Evolutionary conservation across 2,113 vertebrate species (phyloP).

Genomic region (Buteo buteo): DNA sequence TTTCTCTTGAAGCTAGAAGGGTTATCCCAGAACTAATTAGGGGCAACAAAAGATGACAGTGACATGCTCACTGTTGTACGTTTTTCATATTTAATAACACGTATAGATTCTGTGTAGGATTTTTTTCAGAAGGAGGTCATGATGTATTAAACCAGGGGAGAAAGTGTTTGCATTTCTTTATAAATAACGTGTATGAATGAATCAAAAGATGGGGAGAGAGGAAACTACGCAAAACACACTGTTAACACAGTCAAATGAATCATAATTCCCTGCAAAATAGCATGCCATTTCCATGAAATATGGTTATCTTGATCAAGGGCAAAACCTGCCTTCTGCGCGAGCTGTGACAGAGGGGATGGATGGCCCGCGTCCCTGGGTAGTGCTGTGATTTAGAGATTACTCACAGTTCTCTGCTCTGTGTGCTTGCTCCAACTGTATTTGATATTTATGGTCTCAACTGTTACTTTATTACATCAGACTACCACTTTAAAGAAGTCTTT

Average conservation of each 20-base stretch:
- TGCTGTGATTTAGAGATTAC: accelerated
- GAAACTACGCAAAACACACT: neutral
- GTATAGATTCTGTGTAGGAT: accelerated
- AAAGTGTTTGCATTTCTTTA: neutral
- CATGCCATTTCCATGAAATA: neutral
- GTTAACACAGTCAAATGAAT: neutral
- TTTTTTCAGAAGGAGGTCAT: neutral
- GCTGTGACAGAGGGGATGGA: neutral
- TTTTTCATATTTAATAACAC: neutral
- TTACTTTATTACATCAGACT: neutral
- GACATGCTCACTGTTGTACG: neutral
- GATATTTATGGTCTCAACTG: neutral
- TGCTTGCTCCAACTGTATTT: neutral
- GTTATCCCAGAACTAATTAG: neutral
- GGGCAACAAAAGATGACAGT: neutral
- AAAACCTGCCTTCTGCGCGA: neutral
- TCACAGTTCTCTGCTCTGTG: neutral
- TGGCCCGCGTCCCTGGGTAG: neutral
- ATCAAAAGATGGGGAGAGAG: neutral
- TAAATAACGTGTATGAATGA: neutral
- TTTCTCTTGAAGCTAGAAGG: neutral
- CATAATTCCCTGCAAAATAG: neutral
- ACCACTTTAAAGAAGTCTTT: neutral
- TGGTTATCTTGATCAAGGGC: neutral
- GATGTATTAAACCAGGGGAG: neutral